Evolutionary conservation across 2,797 vertebrate genomes (phyloP), one percentile per base, ranked within the genome.

Genomic region (Protonibea diacanthus): DNA sequence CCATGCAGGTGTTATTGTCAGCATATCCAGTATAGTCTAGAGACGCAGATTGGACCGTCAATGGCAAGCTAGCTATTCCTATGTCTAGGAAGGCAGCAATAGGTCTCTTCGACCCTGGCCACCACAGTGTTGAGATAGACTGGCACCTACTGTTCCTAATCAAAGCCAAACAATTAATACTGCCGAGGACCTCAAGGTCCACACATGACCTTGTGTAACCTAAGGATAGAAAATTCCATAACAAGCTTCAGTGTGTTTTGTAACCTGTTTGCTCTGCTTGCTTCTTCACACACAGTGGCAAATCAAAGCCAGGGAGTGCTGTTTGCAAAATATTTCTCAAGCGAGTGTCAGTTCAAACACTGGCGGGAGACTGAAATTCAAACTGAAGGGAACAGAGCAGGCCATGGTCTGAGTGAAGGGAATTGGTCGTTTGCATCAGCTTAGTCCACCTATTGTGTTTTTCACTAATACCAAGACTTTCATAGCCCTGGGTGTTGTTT

Each of bases 401-500:
- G 42, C 6, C 33, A 20, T 13, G 1, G 38, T 47, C 33, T 2
- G 10, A n/a, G 25, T 40, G 64, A 21, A 65, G 29, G n/a, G 3
- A 60, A 1, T 2, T 38, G 33, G 6, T n/a, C 11, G 74, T 85
- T 42, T 86, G 45, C 57, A 71, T 63, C 14, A 64, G 55, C 75
- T 81, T 60, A 52, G 47, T 63, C 23, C 38, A 42, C 15, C 73
- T 61, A 53, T 81, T 71, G 49, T 80, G 72, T 76, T 74, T 71
- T 53, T 65, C 21, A 60, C 42, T 15, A 49, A 65, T n/a, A 65
- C 47, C 23, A 6, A 66, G 47, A 45, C 75, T 42, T 12, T 20
- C 48, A 51, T 13, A 58, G 79, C 76, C 66, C 52, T 45, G 57
- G 79, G 88, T 81, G 79, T 88, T 68, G 79, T 62, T 85, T 89